phyloP scores from a whole-genome alignment of 2,113 vertebrate species.

The Empidonax alnorum region DNA sequence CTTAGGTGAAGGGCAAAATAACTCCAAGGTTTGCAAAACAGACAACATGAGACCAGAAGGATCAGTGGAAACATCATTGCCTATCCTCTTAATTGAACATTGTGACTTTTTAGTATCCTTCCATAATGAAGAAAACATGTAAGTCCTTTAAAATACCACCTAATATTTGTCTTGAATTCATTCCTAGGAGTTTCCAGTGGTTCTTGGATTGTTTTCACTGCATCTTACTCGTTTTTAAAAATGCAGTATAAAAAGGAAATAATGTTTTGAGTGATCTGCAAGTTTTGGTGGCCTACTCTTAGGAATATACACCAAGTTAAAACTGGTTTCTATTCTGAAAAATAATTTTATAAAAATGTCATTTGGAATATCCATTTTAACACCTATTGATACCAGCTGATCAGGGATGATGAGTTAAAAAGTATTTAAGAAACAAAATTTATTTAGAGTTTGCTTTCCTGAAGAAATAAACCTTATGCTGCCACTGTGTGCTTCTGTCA shows the following conservation, averaged over 20 bases:
- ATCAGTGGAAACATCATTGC: conserved; percentile 73
- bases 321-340: not conserved
- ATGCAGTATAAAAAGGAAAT: not conserved
- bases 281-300: not conserved
- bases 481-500: not conserved
- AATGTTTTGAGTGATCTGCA: not conserved
- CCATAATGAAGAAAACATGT: conserved; percentile 52
- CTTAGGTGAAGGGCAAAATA: conserved; percentile 31
- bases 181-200: not conserved
- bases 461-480: not conserved
- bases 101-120: conserved; percentile 34
- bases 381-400: not conserved
- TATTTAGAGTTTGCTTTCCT: not conserved
- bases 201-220: not conserved
- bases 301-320: not conserved
- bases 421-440: not conserved
- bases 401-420: not conserved
- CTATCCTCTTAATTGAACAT: conserved; percentile 76
- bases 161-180: not conserved
- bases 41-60: not conserved
- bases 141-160: conserved; percentile 18
- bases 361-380: not conserved
- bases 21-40: not conserved
- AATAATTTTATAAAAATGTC: not conserved
- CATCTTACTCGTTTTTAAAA: not conserved